Base-by-base conservation (phyloP, 2,113 vertebrate species). In the Silurus asotus region DNA sequence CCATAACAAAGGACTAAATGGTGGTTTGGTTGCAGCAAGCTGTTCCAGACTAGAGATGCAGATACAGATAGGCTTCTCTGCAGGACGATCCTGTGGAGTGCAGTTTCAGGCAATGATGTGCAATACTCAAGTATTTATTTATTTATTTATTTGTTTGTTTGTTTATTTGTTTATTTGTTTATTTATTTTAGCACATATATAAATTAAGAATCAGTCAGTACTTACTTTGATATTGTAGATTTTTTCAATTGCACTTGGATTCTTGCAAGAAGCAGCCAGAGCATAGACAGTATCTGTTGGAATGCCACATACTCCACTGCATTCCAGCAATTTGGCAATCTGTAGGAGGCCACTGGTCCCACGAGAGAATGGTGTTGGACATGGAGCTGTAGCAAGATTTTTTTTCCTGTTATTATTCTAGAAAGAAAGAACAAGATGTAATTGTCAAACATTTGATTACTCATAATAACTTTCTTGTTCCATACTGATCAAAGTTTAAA, bases 201-300 rank as follows among this genome's bases (percentile, higher is more conserved):
- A 84, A 61, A 83, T 58, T 20, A 37, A 55, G 10, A 4, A 11
- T 14, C 17, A 0, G 25, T 7, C 25, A 25, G n/a, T 62, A 28
- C 91, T 58, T 92, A 97, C 97, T 93, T 97, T 97, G 89, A 97
- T 97, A 70, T 92, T 94, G 91, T 97, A 97, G 92, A 97, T 96
- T 84, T 94, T 96, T 91, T 96, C 95, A 0, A 97, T 96, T 74
- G 96, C 96, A 65, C 94, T 83, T 1, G 97, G 96, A 88, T 97
- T 96, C 70, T 94, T 96, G 94, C 97, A 98, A 87, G 96, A 97
- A 69, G 96, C 97, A 17, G 96, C 96, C 89, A 97, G 82, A 23
- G 96, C 96, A 0, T 98, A 97, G 8, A 98, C 97, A 0, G 97
- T 98, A 90, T 98, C 97, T 0, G 96, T 97, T 0, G 96, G 97